Evolutionary conservation across 2,797 vertebrate species (phyloP).

Genomic region (Malacoctenus gilli): DNA sequence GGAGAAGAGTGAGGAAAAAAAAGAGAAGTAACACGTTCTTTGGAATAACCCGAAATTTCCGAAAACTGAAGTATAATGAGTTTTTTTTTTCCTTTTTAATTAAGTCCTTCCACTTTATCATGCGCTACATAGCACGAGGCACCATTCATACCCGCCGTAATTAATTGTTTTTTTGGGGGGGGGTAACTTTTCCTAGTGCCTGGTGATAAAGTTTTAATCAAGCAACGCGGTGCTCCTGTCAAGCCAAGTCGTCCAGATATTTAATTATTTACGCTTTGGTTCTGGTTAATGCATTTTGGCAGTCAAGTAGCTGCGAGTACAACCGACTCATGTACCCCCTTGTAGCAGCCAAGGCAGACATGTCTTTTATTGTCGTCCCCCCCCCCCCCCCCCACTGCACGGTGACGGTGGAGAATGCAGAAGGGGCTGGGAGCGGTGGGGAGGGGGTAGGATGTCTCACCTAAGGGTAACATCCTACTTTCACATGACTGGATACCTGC

Average conservation of each 20-base stretch:
- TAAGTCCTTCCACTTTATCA: constrained; percentile 75
- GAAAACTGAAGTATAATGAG: constrained; percentile 67
- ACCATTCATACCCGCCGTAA: constrained; percentile 71
- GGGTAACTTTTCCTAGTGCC: constrained; percentile 73
- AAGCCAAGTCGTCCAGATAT: constrained; percentile 56
- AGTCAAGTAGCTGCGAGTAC: constrained; percentile 47
- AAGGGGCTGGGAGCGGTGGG: no score
- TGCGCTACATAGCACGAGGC: constrained; percentile 69
- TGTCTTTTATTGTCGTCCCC: constrained; percentile 47
- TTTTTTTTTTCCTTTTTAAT: constrained; percentile 84
- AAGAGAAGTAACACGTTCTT: constrained; percentile 50
- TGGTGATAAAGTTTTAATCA: constrained; percentile 78
- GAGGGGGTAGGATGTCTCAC: constrained; percentile 70
- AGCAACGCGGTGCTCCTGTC: constrained; percentile 54
- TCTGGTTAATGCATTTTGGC: constrained; percentile 75
- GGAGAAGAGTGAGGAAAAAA: constrained; percentile 3
- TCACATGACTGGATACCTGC: constrained; percentile 39
- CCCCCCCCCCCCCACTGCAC: constrained; percentile 67
- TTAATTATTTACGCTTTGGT: constrained; percentile 73
- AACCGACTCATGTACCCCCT: constrained; percentile 55
- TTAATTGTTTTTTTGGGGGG: constrained; percentile 83
- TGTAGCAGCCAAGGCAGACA: constrained; percentile 60
- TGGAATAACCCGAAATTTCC: constrained; percentile 68
- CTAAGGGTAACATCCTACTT: constrained; percentile 67
- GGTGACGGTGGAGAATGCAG: constrained; percentile 53